Conservation (phyloP, 2,888 invertebrate genomes). For the Eristalis intricaria region DNA sequence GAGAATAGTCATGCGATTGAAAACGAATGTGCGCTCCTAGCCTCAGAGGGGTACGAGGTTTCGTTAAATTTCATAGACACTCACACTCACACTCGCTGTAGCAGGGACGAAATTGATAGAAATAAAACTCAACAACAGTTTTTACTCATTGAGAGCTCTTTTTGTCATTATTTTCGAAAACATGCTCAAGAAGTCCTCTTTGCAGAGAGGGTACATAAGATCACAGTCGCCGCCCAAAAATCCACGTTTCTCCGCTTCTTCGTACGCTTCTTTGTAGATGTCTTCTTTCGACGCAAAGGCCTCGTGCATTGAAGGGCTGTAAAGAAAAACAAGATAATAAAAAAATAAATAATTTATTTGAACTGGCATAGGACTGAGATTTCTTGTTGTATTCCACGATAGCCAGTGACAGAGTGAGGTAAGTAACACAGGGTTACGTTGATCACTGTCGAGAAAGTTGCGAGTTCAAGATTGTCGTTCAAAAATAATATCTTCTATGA, state of each 20-base stretch:
- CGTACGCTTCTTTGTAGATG: conserved; percentile 77
- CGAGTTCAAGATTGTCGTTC: too few relatives aligned
- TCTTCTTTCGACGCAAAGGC: conserved; percentile 83
- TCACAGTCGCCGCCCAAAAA: conserved; percentile 78
- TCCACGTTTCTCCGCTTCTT: conserved; percentile 78
- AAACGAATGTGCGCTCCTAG: too few relatives aligned
- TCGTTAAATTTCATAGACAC: too few relatives aligned
- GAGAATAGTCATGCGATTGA: too few relatives aligned
- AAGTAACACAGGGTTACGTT: too few relatives aligned
- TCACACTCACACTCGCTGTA: too few relatives aligned
- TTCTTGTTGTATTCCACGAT: too few relatives aligned
- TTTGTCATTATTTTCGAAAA: conserved; percentile 50
- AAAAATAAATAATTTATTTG: conserved; percentile 11
- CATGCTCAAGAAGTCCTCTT: conserved; percentile 74
- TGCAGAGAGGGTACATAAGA: conserved; percentile 77
- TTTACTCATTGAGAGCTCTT: conserved; percentile 5
- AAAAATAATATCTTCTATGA: too few relatives aligned
- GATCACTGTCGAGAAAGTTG: too few relatives aligned
- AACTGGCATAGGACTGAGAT: too few relatives aligned
- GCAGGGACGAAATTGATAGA: background rate
- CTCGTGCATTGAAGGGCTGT: conserved; percentile 83
- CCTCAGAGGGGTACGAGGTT: too few relatives aligned
- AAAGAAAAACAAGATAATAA: conserved; percentile 71
- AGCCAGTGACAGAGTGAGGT: too few relatives aligned
- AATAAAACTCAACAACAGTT: background rate